Evolutionary conservation across 2,113 vertebrate genomes (phyloP).

Genomic region (Sprattus sprattus): DNA sequence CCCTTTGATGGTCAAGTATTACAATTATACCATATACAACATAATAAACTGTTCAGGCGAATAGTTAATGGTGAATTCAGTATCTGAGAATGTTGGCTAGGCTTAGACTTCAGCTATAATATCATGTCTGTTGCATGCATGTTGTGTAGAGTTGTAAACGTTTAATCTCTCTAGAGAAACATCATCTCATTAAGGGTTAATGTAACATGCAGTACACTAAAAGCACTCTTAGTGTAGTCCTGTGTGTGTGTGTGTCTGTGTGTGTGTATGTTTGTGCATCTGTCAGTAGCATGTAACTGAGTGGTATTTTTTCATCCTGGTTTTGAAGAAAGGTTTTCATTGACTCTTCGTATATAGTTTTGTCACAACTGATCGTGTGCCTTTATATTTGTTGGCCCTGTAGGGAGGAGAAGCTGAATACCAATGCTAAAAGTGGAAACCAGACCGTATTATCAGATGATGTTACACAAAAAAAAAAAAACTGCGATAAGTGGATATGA

Average conservation of each 20-base stretch:
- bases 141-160: too few relatives aligned
- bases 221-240: neutral
- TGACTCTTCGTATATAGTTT: neutral
- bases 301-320: neutral
- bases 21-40: too few relatives aligned
- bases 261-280: neutral
- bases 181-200: slow-evolving; percentile 21
- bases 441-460: neutral
- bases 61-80: too few relatives aligned
- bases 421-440: neutral
- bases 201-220: slow-evolving; percentile 17
- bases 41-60: too few relatives aligned
- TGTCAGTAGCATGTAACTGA: slow-evolving; percentile 36
- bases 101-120: too few relatives aligned
- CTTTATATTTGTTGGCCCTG: neutral
- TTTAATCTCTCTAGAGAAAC: neutral
- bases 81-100: too few relatives aligned
- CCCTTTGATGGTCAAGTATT: too few relatives aligned
- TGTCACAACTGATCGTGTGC: neutral
- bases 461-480: slow-evolving; percentile 25
- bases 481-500: neutral
- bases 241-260: slow-evolving; percentile 15
- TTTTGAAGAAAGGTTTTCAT: neutral
- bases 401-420: neutral
- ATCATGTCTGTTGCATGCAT: too few relatives aligned